Percentiles rank a stretch among this genome's conserved stretches.
phyloP scores from a whole-genome alignment of 2,888 invertebrate species.

The Caenorhabditis sp. region DNA sequence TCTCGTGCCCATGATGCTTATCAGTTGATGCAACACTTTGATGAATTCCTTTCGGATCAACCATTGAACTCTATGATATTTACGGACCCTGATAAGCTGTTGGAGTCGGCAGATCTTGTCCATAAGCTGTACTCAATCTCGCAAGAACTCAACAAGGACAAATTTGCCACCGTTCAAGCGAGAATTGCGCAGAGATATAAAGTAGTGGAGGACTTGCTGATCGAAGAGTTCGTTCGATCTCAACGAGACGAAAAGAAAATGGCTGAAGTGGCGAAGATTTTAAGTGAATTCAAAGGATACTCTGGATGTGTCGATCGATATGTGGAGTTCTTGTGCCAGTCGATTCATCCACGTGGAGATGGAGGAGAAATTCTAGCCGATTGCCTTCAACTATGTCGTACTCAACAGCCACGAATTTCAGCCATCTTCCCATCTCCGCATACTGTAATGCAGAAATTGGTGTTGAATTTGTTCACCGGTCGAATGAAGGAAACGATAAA shows the following conservation, averaged over 20 bases:
- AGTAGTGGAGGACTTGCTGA: constrained; percentile 86
- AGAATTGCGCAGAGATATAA: constrained; percentile 82
- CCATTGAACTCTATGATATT: constrained; percentile 92
- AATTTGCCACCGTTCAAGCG: constrained; percentile 79
- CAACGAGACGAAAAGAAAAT: constrained; percentile 92
- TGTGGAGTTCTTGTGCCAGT: constrained; percentile 94
- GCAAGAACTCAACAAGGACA: constrained; percentile 87
- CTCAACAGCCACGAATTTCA: constrained; percentile 88
- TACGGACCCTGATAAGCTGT: constrained; percentile 90
- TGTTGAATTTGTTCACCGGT: constrained; percentile 93
- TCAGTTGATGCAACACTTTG: constrained; percentile 92
- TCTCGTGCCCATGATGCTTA: constrained; percentile 96
- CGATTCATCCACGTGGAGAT: constrained; percentile 68
- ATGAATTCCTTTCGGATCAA: constrained; percentile 92
- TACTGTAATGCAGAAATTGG: constrained; percentile 97
- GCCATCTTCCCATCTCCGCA: constrained; percentile 96
- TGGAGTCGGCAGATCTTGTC: constrained; percentile 97
- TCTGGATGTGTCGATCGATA: constrained; percentile 96
- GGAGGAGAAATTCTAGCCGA: constrained; percentile 94
- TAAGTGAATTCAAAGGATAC: constrained; percentile 97
- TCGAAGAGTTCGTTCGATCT: constrained; percentile 94
- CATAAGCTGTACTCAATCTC: constrained; percentile 96
- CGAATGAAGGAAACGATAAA: constrained; percentile 90
- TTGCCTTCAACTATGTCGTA: constrained; percentile 92
- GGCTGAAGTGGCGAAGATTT: constrained; percentile 93